Percentiles rank a stretch among this genome's conserved stretches.
Conservation (phyloP, 2,797 vertebrate genomes). For the Sebastes elongatus region DNA sequence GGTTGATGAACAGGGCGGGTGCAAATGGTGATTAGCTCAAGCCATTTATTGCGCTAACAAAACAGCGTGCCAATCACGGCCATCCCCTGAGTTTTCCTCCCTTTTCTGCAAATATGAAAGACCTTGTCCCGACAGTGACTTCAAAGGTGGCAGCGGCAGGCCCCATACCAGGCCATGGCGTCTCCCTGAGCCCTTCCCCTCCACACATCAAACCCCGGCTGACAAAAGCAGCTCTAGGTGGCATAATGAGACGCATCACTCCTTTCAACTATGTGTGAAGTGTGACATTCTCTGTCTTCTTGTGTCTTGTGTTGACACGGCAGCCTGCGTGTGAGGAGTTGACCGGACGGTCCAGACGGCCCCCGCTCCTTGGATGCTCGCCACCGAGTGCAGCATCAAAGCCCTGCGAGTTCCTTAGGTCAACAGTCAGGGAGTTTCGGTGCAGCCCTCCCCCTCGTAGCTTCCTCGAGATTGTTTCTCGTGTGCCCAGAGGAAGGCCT, state of each 20-base stretch:
- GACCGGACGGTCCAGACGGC: conserved; percentile 55
- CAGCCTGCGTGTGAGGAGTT: conserved; percentile 53
- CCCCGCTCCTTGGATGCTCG: conserved; percentile 47
- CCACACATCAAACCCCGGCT: conserved; percentile 76
- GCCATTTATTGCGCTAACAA: conserved; percentile 72
- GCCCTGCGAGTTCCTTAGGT: conserved; percentile 55
- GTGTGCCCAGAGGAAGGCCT: conserved; percentile 42
- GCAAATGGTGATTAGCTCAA: conserved; percentile 70
- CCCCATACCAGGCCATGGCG: conserved; percentile 72
- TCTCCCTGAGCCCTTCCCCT: conserved; percentile 69
- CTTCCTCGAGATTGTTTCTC: conserved; percentile 54
- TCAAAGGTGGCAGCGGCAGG: conserved; percentile 75
- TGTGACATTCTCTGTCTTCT: conserved; percentile 73
- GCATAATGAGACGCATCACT: conserved; percentile 78
- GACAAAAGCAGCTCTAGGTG: conserved; percentile 82
- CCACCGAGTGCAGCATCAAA: conserved; percentile 63
- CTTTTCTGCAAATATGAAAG: conserved; percentile 82
- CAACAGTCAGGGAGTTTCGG: conserved; percentile 53
- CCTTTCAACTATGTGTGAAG: conserved; percentile 76
- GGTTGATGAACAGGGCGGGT: conserved; percentile 72
- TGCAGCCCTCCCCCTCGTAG: conserved; percentile 11
- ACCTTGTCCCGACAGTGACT: conserved; percentile 77
- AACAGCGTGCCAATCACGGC: conserved; percentile 77
- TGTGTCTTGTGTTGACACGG: conserved; percentile 68
- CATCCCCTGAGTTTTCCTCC: conserved; percentile 70